phyloP scores from a whole-genome alignment of 2,113 vertebrate genomes.

The Prolemur simus region DNA sequence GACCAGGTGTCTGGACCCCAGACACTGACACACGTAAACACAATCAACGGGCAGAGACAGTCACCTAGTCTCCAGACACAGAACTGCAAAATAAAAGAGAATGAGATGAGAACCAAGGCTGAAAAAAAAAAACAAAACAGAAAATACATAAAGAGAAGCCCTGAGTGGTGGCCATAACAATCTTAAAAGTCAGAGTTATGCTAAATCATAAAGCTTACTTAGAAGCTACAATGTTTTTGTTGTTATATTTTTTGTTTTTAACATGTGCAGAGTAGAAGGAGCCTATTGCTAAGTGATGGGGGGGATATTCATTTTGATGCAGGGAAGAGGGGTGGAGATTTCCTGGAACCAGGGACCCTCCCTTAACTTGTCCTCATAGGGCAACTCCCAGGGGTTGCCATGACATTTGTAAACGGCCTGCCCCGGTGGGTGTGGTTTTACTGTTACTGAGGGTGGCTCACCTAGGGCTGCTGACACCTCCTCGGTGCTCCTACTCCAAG shows the following conservation, averaged over 20 bases:
- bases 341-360: no score
- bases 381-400: no score
- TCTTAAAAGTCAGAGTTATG: not conserved
- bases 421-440: no score
- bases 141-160: not conserved
- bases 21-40: not conserved
- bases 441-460: no score
- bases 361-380: no score
- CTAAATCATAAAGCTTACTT: not conserved
- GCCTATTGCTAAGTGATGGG: not conserved
- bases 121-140: not conserved
- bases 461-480: no score
- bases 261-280: not conserved
- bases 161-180: not conserved
- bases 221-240: not conserved
- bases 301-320: no score
- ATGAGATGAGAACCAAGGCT: not conserved
- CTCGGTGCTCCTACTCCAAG: no score
- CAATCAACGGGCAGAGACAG: not conserved
- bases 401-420: no score
- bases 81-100: conserved; percentile 1
- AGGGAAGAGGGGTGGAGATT: no score
- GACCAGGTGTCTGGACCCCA: not conserved
- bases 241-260: not conserved
- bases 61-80: not conserved